A percentile compares a stretch with the other conserved stretches of the same genome.
Conservation (phyloP, 2,888 invertebrate species). For the Noctua fimbriata region DNA sequence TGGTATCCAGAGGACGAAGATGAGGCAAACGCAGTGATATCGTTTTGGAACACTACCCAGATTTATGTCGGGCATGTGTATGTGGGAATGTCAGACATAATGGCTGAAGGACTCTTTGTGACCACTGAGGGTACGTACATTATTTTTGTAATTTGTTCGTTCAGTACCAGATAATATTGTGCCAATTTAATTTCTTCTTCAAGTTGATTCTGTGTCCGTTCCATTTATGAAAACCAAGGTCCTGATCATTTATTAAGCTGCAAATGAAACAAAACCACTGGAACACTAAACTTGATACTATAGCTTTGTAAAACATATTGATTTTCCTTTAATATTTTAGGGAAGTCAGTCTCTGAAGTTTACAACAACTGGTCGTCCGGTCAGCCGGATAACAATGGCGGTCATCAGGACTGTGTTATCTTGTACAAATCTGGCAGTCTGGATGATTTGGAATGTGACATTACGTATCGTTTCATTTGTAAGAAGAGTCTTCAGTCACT, state of each 20-base stretch:
- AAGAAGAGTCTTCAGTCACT: slow-evolving; percentile 76
- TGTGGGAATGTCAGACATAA: slow-evolving; percentile 40
- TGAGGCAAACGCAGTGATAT: slow-evolving; percentile 4
- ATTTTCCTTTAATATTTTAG: slow-evolving; percentile 14
- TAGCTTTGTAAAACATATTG: background rate
- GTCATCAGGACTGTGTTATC: slow-evolving; percentile 75
- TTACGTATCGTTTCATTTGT: slow-evolving; percentile 76
- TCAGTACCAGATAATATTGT: background rate
- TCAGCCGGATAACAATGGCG: slow-evolving; percentile 24
- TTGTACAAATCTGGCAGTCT: slow-evolving; percentile 64
- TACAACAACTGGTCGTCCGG: slow-evolving; percentile 20
- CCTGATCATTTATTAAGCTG: background rate
- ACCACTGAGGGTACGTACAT: slow-evolving; percentile 71
- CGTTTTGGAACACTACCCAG: slow-evolving; percentile 6
- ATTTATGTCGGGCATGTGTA: background rate
- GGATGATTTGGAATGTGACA: slow-evolving; percentile 75
- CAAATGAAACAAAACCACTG: background rate
- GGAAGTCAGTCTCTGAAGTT: slow-evolving; percentile 20
- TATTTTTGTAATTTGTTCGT: background rate
- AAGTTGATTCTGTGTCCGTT: background rate
- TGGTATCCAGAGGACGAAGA: background rate
- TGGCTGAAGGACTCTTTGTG: slow-evolving; percentile 76
- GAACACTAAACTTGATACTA: background rate
- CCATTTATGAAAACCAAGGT: background rate
- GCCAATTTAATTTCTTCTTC: background rate